Evolutionary conservation across 2,888 invertebrate genomes (phyloP), one percentile per base, ranked within the genome.

Genomic region (Napeogenes inachia): DNA sequence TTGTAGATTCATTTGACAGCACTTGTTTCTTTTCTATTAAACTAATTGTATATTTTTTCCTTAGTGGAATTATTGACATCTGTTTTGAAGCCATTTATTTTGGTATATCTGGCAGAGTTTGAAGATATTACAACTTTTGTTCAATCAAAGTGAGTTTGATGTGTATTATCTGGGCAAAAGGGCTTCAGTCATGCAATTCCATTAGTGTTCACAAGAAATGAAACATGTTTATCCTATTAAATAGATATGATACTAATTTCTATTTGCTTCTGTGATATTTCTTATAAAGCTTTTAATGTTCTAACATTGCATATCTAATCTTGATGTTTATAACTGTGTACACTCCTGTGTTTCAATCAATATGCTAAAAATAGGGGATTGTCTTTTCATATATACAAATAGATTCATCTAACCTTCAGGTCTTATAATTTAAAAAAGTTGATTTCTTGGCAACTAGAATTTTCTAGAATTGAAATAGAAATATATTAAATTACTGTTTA

Each of bases 11-110:
- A 35, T 61, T 33, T 57, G 42, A 53, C 45, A 57, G 45, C 45
- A 47, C 56, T 12, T 56, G 38, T 38, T 59, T 61, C 57, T 63
- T 35, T 54, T 60, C 60, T 61, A 54, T 61, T 54, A 60, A 61
- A 54, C 50, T 69, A 66, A 68, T 64, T 56, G 68, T 68, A 68
- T 64, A 75, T 76, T 78, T 78, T 77, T 80, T 74, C 76, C 74
- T 71, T 77, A 76, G 80, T 80, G 78, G 73, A 71, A 68, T 80
- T 80, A 74, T 77, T 76, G 74, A 77, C 81, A 80, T 76, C 74
- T 75, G 68, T 75, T 73, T 77, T 74, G 68, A 71, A 75, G 66
- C 71, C 73, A 70, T 71, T 73, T 71, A 71, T 74, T 73, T 79
- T 71, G 74, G 77, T 78, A 75, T 79, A 74, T 75, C 72, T 72